These are phyloP conservation scores for Nycticryphes semicollaris DNA, from an alignment of 2,113 vertebrate genomes.

Conservation along the genomic window DNA sequence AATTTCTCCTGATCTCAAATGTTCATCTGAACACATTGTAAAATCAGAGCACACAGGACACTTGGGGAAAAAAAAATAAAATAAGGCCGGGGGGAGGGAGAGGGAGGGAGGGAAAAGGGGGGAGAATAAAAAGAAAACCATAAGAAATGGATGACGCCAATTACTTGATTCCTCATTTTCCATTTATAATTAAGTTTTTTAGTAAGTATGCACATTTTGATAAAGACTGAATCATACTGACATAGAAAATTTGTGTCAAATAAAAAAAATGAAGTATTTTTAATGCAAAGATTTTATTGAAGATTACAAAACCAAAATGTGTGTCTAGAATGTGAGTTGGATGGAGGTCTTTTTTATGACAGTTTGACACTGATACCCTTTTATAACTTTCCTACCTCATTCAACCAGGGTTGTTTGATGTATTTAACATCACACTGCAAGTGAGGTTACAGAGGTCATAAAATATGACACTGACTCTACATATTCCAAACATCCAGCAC, in stretches of 20 bases:
- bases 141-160: background rate
- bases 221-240: background rate
- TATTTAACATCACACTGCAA: background rate
- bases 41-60: background rate
- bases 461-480: background rate
- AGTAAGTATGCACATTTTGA: background rate
- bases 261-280: background rate
- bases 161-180: background rate
- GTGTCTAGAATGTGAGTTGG: background rate
- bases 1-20: background rate
- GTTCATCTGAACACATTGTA: background rate
- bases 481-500: background rate
- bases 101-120: too few relatives aligned
- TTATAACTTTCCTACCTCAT: background rate
- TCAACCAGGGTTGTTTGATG: background rate
- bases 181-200: background rate
- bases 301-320: background rate
- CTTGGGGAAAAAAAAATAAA: accelerated
- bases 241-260: background rate
- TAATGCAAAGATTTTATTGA: background rate
- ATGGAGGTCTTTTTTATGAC: background rate
- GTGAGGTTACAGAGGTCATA: background rate
- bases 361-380: background rate
- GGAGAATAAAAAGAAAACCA: background rate
- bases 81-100: too few relatives aligned